Evolutionary conservation across 2,888 invertebrate species (phyloP).

Genomic region (Dolomedes plantarius): DNA sequence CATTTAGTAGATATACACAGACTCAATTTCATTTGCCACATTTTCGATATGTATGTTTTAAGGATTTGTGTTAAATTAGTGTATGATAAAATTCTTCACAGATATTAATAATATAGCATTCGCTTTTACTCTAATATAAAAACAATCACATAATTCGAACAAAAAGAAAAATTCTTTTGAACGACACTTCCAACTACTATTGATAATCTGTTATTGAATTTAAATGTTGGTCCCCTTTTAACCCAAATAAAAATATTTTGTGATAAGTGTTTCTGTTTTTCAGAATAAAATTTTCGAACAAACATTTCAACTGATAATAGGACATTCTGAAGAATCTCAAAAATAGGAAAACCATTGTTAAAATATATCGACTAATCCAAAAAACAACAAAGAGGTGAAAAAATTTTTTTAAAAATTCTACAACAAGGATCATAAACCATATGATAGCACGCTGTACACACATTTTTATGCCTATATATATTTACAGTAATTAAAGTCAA

Average conservation of each 20-base stretch:
- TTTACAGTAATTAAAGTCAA: conserved; percentile 1
- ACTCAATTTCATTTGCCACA: not conserved
- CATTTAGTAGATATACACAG: not conserved
- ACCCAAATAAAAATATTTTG: not conserved
- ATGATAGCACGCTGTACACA: not conserved
- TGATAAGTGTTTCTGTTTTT: too few species aligned
- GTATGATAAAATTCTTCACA: too few species aligned
- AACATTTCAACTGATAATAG: too few species aligned
- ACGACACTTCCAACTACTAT: not conserved
- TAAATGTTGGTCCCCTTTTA: not conserved
- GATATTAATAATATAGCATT: too few species aligned
- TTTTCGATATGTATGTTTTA: not conserved
- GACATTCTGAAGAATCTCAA: too few species aligned
- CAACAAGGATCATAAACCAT: not conserved
- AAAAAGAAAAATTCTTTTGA: too few species aligned
- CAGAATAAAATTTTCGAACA: too few species aligned
- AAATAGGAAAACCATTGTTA: conserved; percentile 13
- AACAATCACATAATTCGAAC: too few species aligned
- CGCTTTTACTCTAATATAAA: too few species aligned
- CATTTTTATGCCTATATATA: not conserved
- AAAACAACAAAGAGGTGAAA: not conserved
- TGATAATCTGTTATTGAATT: not conserved
- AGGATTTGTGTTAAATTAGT: too few species aligned
- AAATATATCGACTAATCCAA: not conserved
- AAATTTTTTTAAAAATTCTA: too few species aligned